Base-by-base conservation (phyloP, 2,888 invertebrate genomes). In the Parascotia fuliginaria region DNA sequence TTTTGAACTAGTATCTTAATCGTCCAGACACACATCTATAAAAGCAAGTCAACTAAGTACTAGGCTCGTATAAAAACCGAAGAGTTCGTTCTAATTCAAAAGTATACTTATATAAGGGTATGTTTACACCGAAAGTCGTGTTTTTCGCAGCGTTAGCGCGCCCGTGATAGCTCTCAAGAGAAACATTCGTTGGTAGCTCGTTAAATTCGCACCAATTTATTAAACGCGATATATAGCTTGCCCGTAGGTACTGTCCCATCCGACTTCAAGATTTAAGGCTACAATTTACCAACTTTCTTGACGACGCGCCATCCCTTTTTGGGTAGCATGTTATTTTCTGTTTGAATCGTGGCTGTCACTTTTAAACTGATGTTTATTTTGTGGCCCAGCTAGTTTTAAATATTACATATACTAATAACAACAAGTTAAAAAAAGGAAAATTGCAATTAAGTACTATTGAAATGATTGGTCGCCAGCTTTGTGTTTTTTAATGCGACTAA, bases 121-220 rank as follows among this genome's bases (percentile, higher is more conserved):
- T 60, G 51, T 65, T 44, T 57, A 61, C 46, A 60, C 28, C 34
- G 51, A 22, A 33, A 51, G 53, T 45, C 34, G 52, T 59, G 55
- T 68, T 70, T 61, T 68, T 62, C 62, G 51, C 56, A 38, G 39
- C 51, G 58, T 51, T 52, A 57, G 57, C 60, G 53, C 41, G 41
- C 38, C 51, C 40, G 37, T 56, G 57, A 78, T 75, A 65, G 70
- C 75, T 73, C 83, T 79, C 81, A 19, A 19, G 81, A 77, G 79
- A 42, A 73, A 70, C 79, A 77, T 81, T 75, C 71, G 73, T 70
- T 74, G 54, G 55, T 41, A 45, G 71, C 68, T 75, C 68, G 77
- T 78, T 77, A 77, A 70, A 73, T 62, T 63, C 60, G 57, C 63
- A 54, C 64, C 78, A 69, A 76, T 82, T 80, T 80, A 79, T 81